Evolutionary conservation across 2,888 invertebrate genomes (phyloP), one percentile per base, ranked within the genome.

Genomic region (Marronus borbonicus): DNA sequence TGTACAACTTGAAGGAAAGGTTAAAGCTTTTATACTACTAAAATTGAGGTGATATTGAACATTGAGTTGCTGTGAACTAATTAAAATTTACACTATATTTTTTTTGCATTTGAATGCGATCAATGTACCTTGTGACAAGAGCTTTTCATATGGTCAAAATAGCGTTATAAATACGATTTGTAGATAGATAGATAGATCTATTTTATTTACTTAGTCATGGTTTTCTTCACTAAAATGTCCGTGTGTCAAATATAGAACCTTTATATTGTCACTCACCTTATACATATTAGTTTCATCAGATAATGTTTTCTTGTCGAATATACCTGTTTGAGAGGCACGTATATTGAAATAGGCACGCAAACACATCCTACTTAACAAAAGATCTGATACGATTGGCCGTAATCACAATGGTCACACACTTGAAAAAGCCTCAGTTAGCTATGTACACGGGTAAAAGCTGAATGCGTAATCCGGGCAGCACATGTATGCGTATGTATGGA

Each of bases 331-430:
- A 50, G 72, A 72, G 58, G 58, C 58, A 39, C 72, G 72, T 20
- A 72, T 39, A 72, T 58, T 58, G 72, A 72, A 72, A 72, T 72
- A 72, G 3, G 31, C 31, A 36, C 31, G 31, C 76, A 76, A 76
- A 76, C 76, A 76, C 76, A 76, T 76, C 76, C 76, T 76, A 76
- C 76, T 76, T 76, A 76, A 65, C 76, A 72, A 72, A 72, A 72
- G 72, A 72, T 72, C 72, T 60, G 72, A 72, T 72, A 72, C 72
- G 72, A 72, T 72, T 72, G 72, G 72, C 24, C 39, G 72, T 58
- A 72, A 72, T 72, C 72, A 72, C 58, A 72, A 72, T 72, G 58
- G 72, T 72, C 72, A 72, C 60, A 72, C 72, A 52, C 72, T 58
- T 20, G 55, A 39, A 72, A 39, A 58, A 72, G 58, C 72, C 58